phyloP scores from a whole-genome alignment of 2,888 invertebrate genomes.

The Digitonthophagus gazella region DNA sequence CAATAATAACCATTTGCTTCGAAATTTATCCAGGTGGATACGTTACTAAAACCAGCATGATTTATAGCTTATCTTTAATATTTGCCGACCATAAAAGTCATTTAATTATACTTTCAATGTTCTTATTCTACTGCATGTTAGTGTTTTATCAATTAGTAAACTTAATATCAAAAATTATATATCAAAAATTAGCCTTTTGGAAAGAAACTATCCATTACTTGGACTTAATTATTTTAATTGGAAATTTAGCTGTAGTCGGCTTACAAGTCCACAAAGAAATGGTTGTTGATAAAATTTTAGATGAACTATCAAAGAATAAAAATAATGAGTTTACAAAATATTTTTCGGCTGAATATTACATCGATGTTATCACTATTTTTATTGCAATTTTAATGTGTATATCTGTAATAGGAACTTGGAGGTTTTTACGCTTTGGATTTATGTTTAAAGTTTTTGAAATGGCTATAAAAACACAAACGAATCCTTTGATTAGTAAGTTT shows the following conservation, averaged over 20 bases:
- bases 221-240: constrained; percentile 29
- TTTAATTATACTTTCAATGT: constrained; percentile 25
- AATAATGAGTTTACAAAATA: constrained; percentile 33
- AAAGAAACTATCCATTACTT: constrained; percentile 30
- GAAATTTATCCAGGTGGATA: constrained; percentile 29
- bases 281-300: constrained; percentile 28
- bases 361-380: constrained; percentile 27
- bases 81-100: background rate
- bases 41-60: constrained; percentile 22
- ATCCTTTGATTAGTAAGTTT: constrained; percentile 20
- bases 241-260: constrained; percentile 15
- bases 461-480: constrained; percentile 26
- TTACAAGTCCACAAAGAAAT: constrained; percentile 16
- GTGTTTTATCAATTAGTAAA: constrained; percentile 25
- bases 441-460: constrained; percentile 34
- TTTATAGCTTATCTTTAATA: constrained; percentile 1
- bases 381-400: constrained; percentile 31
- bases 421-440: constrained; percentile 31
- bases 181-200: constrained; percentile 18
- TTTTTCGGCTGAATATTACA: constrained; percentile 27
- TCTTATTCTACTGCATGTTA: constrained; percentile 21
- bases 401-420: constrained; percentile 33
- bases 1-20: constrained; percentile 29
- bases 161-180: constrained; percentile 14
- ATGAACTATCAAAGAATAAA: constrained; percentile 27